Conservation (phyloP, 2,888 invertebrate genomes). For the Phortica magna region DNA sequence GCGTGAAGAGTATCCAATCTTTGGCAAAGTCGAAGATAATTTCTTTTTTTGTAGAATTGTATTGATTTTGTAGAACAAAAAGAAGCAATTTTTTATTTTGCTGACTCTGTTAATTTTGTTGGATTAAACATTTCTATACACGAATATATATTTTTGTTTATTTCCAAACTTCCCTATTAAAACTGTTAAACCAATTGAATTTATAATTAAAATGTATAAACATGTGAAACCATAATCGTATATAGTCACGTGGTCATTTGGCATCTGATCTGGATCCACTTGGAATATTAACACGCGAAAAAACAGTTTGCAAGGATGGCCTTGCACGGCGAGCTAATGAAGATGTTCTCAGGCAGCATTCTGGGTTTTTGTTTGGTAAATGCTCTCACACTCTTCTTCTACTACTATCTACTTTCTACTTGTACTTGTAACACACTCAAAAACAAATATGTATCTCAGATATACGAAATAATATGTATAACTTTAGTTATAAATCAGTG, state of each 20-base stretch:
- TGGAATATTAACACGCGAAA: constrained; percentile 80
- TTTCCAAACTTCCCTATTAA: constrained; percentile 40
- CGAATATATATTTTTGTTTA: constrained; percentile 31
- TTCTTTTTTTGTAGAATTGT: neutral
- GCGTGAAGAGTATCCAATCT: neutral
- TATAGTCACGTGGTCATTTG: constrained; percentile 89
- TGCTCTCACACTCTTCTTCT: constrained; percentile 46
- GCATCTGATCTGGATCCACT: constrained; percentile 91
- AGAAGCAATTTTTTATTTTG: neutral
- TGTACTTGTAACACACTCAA: neutral
- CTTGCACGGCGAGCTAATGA: constrained; percentile 78
- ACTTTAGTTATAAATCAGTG: constrained; percentile 22
- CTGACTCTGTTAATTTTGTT: neutral
- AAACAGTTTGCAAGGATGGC: constrained; percentile 77
- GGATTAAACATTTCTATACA: constrained; percentile 15
- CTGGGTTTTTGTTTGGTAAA: constrained; percentile 78
- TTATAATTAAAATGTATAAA: constrained; percentile 33
- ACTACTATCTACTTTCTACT: constrained; percentile 20
- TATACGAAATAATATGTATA: constrained; percentile 38
- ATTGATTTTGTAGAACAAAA: neutral
- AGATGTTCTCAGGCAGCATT: constrained; percentile 78
- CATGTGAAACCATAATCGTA: constrained; percentile 30
- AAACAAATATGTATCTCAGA: constrained; percentile 28
- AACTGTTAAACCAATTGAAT: constrained; percentile 38
- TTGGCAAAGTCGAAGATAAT: too few species aligned